phyloP scores from a whole-genome alignment of 2,797 vertebrate genomes.

The Tokudaia muenninki region DNA sequence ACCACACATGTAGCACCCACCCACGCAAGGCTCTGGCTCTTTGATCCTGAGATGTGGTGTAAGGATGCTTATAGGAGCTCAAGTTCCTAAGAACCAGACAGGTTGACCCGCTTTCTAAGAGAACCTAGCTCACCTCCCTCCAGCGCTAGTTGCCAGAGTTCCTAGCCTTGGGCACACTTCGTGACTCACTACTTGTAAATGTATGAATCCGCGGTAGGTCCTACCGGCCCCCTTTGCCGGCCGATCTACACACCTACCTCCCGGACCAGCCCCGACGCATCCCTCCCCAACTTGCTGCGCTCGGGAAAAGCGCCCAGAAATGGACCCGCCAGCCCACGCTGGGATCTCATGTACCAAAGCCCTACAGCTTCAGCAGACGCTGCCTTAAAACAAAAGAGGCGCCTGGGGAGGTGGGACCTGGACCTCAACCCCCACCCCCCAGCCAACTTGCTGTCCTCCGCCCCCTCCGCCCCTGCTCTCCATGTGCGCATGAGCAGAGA shows the following conservation, averaged over 20 bases:
- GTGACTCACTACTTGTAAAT: constrained; percentile 80
- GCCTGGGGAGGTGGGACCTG: constrained; percentile 52
- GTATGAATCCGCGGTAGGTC: constrained; percentile 53
- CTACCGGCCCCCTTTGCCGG: not conserved
- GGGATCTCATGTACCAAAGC: not conserved
- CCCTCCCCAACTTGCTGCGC: not conserved
- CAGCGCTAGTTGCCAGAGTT: not conserved
- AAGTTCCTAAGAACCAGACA: not conserved
- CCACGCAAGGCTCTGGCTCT: not conserved
- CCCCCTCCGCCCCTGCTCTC: constrained; percentile 63
- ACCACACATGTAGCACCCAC: not conserved
- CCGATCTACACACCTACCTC: not conserved
- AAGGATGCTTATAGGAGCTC: not conserved
- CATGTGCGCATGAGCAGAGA: constrained; percentile 82
- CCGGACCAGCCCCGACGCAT: not conserved
- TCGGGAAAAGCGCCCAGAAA: not conserved
- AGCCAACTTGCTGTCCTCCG: constrained; percentile 3
- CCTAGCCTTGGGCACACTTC: constrained; percentile 47
- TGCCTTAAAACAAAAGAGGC: constrained; percentile 69
- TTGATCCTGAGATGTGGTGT: not conserved
- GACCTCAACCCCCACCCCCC: not conserved
- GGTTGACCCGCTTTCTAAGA: constrained; percentile 40
- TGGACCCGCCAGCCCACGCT: not conserved
- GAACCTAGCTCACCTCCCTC: not conserved
- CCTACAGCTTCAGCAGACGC: not conserved